Base-by-base conservation (phyloP, 2,797 vertebrate genomes). In the Phataginus tricuspis region DNA sequence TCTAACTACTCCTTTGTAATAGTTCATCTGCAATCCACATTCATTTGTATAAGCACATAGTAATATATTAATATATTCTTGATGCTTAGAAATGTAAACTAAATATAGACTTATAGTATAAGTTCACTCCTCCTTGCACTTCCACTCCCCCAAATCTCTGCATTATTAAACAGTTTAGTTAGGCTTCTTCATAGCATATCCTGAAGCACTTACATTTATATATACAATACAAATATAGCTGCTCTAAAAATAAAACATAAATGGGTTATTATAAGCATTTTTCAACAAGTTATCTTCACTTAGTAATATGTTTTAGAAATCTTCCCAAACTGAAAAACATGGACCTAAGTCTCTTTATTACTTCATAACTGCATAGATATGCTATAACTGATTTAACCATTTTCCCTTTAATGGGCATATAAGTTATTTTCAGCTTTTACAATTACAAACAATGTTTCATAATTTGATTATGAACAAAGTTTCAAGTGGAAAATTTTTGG, bases 391-490 rank as follows among this genome's bases (percentile, higher is more conserved):
- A 96, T 39, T 68, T 77, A 90, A 87, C 6, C 15, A 86, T 90
- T 92, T 96, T 93, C 55, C 39, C 69, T 86, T 72, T 63, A 79
- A 63, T 53, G 37, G 66, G 8, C 19, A 85, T 72, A 61, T 45
- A 83, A 61, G 63, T 83, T 87, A 87, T 86, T 94, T 95, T 91
- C 45, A 86, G 25, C 69, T 93, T 96, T 91, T 63, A 92, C 4
- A 34, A 82, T 85, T 86, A 85, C 1, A 88, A 90, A 88, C 29
- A 75, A 51, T 29, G 69, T 68, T 68, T 83, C 90, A 72, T 42
- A 90, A 92, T 59, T 95, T 93, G 71, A 89, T 74, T 95, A 75
- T 31, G 59, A 96, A 55, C 42, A 86, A 96, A 91, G 19, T 74
- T n/a, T 72, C 11, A 45, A 80, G 23, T 72, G 25, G 63, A 68